A percentile compares a stretch with the other conserved stretches of the same genome.
These are phyloP conservation scores for Sacculina carcini DNA, from an alignment of 2,888 invertebrate genomes.

Conservation along the genomic window DNA sequence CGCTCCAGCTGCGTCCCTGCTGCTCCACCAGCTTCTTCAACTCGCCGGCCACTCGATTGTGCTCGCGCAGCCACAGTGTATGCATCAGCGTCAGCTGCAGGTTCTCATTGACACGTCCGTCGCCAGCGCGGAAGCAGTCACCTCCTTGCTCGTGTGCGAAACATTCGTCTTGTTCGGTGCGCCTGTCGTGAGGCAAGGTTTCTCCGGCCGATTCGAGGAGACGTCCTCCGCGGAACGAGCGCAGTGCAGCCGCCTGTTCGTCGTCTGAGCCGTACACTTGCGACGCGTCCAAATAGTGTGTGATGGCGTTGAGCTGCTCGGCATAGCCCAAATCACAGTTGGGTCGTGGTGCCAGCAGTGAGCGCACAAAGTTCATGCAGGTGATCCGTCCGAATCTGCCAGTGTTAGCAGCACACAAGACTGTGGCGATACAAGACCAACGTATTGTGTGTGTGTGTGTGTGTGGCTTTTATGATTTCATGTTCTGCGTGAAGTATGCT, in stretches of 20 bases:
- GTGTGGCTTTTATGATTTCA: too few relatives aligned
- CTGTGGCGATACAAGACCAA: too few relatives aligned
- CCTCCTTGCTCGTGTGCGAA: conserved; percentile 8
- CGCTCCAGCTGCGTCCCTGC: conserved; percentile 24
- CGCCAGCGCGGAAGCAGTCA: conserved; percentile 20
- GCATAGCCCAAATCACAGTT: conserved; percentile 34
- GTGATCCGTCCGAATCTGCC: conserved; percentile 20
- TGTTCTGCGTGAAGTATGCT: too few relatives aligned
- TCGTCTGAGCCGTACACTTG: conserved; percentile 49
- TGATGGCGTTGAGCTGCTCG: conserved; percentile 39
- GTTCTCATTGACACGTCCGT: conserved; percentile 26
- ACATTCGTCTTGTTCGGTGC: conserved; percentile 8
- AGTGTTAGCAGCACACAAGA: too few relatives aligned
- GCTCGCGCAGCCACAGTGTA: conserved; percentile 10
- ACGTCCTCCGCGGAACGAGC: conserved; percentile 36
- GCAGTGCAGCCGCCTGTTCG: conserved; percentile 33
- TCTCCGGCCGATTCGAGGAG: conserved; percentile 3
- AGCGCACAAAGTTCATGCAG: conserved; percentile 47
- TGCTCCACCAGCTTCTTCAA: conserved; percentile 7
- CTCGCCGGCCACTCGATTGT: conserved; percentile 8
- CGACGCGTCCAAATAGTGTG: conserved; percentile 48
- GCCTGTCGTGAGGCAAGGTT: conserved; percentile 9
- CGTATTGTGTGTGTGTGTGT: too few relatives aligned
- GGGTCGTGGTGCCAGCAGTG: conserved; percentile 35
- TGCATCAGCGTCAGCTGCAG: conserved; percentile 5